Evolutionary conservation across 2,113 vertebrate genomes (phyloP).

Genomic region (Parus major): DNA sequence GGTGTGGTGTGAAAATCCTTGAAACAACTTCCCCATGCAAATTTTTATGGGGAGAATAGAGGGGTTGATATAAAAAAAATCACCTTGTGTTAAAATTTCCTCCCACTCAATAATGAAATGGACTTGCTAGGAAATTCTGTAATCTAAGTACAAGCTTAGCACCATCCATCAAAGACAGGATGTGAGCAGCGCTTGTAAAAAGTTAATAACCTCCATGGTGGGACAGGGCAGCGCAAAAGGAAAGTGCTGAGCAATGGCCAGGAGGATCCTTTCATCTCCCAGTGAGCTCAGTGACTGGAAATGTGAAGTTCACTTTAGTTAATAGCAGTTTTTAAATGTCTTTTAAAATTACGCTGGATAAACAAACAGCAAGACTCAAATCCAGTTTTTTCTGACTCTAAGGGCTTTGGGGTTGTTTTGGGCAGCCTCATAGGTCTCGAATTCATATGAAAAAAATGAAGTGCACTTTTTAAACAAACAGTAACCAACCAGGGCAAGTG

Average conservation of each 20-base stretch:
- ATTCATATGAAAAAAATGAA: not conserved
- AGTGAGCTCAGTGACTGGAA: slow-evolving; percentile 32
- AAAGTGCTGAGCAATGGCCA: slow-evolving; percentile 38
- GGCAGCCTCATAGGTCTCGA: not conserved
- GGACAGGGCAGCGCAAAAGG: not conserved
- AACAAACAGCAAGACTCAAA: not conserved
- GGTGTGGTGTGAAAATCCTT: not conserved
- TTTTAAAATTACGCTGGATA: not conserved
- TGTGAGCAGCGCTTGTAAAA: slow-evolving; percentile 37
- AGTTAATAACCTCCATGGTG: slow-evolving; percentile 51
- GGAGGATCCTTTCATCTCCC: slow-evolving; percentile 43
- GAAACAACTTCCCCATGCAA: not conserved
- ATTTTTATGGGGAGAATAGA: not conserved
- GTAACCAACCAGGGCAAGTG: not conserved
- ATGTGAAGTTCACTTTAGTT: slow-evolving; percentile 20
- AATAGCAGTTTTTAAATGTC: not conserved
- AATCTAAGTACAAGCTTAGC: slow-evolving; percentile 20
- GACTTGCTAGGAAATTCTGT: slow-evolving; percentile 25
- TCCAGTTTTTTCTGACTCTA: not conserved
- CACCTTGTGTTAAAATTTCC: not conserved
- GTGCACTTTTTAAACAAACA: not conserved
- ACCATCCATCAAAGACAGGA: slow-evolving; percentile 57
- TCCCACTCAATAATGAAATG: not conserved
- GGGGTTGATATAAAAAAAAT: not conserved
- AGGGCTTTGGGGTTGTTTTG: not conserved